Conservation (phyloP, 2,797 vertebrate species). For the Spea hammondii region DNA sequence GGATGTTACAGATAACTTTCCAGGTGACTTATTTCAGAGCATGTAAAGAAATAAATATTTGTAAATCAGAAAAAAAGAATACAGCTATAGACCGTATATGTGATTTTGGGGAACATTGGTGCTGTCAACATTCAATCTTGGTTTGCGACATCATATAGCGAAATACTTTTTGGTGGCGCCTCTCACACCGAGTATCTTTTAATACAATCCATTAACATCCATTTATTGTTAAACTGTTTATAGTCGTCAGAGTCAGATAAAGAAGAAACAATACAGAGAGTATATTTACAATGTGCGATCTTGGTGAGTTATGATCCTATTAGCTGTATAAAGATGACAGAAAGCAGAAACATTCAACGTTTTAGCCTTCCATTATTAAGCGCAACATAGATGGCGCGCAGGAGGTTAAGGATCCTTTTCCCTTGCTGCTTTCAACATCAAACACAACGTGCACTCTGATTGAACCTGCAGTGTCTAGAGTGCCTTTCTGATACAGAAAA, state of each 20-base stretch:
- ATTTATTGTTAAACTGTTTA: slow-evolving; percentile 66
- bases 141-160: not conserved
- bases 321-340: slow-evolving; percentile 70
- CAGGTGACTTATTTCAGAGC: too few species aligned
- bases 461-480: slow-evolving; percentile 64
- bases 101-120: too few species aligned
- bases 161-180: slow-evolving; percentile 6
- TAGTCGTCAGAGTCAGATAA: slow-evolving; percentile 62
- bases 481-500: slow-evolving; percentile 59
- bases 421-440: slow-evolving; percentile 62
- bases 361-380: slow-evolving; percentile 66
- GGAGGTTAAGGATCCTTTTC: slow-evolving; percentile 58
- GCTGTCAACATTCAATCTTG: not conserved
- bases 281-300: slow-evolving; percentile 71
- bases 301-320: slow-evolving; percentile 70
- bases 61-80: too few species aligned
- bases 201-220: slow-evolving; percentile 67
- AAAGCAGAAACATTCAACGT: slow-evolving; percentile 66
- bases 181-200: slow-evolving; percentile 55
- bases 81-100: too few species aligned
- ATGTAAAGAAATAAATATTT: too few species aligned
- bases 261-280: slow-evolving; percentile 62
- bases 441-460: slow-evolving; percentile 62
- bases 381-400: slow-evolving; percentile 58
- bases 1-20: too few species aligned